Evolutionary conservation across 2,888 invertebrate species (phyloP), one percentile per base, ranked within the genome.

Genomic region (Drosophila mercatorum): DNA sequence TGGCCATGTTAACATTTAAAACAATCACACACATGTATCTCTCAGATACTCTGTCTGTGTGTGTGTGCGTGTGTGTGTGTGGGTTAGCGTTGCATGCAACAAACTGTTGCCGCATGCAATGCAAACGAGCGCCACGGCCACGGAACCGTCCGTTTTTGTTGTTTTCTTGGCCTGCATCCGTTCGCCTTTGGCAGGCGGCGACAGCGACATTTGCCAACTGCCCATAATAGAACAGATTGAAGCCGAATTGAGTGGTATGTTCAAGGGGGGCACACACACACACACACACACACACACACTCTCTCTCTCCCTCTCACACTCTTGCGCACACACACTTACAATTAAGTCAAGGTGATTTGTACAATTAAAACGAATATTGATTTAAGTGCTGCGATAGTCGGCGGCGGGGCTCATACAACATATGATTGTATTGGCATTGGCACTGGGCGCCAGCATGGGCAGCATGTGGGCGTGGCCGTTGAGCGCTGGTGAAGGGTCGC

Each of bases 1-100:
- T 89, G 88, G 88, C 84, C 84, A 86, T 88, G 84, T 84, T 89
- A 87, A 87, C 88, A 87, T 87, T 85, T 88, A 88, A 86, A 83
- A 86, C 86, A 86, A 88, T 86, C 88, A 88, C 86, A 86, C 88
- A 85, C 78, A 85, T 72, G 76, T 76, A 83, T 78, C 67, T 69
- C 62, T 59, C 57, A 64, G 53, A 61, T 71, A 78, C 61, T 55
- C 46, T 46, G 44, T 49, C 62, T 46, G n/a, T 46, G 17, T 63
- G 56, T 58, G 58, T 34, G 36, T 55, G 49, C 59, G 62, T 62
- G 11, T 22, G 44, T 44, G 47, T 57, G 67, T 68, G 67, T 58
- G 60, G 49, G 67, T 46, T 60, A 61, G 62, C 61, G 81, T 75
- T 80, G 82, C 82, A 82, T 82, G 82, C 82, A 78, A 75, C 81